Percentiles rank a stretch among this genome's conserved stretches.
phyloP scores from a whole-genome alignment of 2,113 vertebrate species.

The Perognathus longimembris region DNA sequence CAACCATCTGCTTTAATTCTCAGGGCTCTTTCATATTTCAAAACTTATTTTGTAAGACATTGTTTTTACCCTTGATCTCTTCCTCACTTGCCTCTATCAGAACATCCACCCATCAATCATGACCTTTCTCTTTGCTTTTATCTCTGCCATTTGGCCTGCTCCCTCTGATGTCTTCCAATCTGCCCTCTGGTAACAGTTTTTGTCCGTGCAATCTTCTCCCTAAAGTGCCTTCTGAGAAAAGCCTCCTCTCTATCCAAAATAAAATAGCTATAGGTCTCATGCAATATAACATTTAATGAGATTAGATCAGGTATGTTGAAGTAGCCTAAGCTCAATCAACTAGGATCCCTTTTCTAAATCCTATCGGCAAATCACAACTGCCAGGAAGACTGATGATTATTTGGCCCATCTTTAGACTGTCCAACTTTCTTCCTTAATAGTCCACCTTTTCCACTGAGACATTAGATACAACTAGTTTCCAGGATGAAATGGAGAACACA shows the following conservation, averaged over 20 bases:
- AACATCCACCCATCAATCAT: slow-evolving; percentile 20
- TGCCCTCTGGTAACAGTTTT: not conserved
- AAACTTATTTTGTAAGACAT: slow-evolving; percentile 45
- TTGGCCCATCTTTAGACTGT: not conserved
- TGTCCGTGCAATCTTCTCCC: not conserved
- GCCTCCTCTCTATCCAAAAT: not conserved
- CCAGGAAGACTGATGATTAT: not conserved
- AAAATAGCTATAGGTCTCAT: not conserved
- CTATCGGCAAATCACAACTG: not conserved
- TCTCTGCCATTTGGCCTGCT: slow-evolving; percentile 16
- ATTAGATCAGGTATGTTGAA: not conserved
- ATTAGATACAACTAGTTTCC: not conserved
- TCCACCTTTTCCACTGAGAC: not conserved
- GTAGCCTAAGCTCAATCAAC: not conserved
- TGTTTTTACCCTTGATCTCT: slow-evolving; percentile 25
- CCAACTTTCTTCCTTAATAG: not conserved
- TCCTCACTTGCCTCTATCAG: slow-evolving; percentile 43
- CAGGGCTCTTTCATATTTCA: slow-evolving; percentile 58
- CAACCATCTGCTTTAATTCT: slow-evolving; percentile 61
- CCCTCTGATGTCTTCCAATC: not conserved
- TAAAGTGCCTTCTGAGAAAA: not conserved
- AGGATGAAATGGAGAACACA: not conserved
- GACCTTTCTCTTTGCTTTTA: not conserved
- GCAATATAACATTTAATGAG: not conserved
- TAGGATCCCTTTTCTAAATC: not conserved